Base-by-base conservation (phyloP, 2,797 vertebrate genomes). In the Pipistrellus nathusii region DNA sequence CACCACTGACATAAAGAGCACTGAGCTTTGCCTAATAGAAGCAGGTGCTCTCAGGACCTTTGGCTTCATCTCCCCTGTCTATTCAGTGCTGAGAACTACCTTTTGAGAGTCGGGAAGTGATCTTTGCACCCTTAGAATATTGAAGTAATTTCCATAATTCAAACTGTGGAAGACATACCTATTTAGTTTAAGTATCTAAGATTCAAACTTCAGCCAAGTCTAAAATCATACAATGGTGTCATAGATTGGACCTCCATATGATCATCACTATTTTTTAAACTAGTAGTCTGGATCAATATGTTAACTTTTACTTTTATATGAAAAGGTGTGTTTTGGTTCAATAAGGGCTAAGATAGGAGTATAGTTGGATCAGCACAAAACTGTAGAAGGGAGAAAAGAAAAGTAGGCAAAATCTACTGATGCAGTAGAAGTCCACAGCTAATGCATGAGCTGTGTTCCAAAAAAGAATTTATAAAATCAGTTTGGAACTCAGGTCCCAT, bases 201-300 rank as follows among this genome's bases (percentile, higher is more conserved):
- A 3, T 44, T 83, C 46, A 85, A 73, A 46, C 66, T 30, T 48
- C 5, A 62, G 55, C 48, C 15, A 38, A 14, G 44, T 55, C 77
- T 48, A 25, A 71, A 81, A 73, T 82, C 17, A 7, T 66, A 55
- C 48, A 38, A 30, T 30, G 23, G 10, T 71, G 62, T 81, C 32
- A 27, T n/a, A 59, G 21, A 4, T 71, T 20, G 18, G 0, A 41
- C 35, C 13, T 71, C 32, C 6, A 0, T 35, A 1, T n/a, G 30
- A 11, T 66, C 9, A 5, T 57, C 20, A 18, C 27, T 51, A 0
- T 21, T 38, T 48, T 44, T 83, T 68, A n/a, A n/a, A 35, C 23
- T 64, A 21, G 32, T 30, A 9, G 17, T 46, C 20, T 32, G 13
- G 5, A 0, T 64, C 21, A 9, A 3, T 27, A 8, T 8, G 3